These are phyloP conservation scores for Physella acuta DNA, from an alignment of 1,140 invertebrate species.

Conservation along the genomic window DNA sequence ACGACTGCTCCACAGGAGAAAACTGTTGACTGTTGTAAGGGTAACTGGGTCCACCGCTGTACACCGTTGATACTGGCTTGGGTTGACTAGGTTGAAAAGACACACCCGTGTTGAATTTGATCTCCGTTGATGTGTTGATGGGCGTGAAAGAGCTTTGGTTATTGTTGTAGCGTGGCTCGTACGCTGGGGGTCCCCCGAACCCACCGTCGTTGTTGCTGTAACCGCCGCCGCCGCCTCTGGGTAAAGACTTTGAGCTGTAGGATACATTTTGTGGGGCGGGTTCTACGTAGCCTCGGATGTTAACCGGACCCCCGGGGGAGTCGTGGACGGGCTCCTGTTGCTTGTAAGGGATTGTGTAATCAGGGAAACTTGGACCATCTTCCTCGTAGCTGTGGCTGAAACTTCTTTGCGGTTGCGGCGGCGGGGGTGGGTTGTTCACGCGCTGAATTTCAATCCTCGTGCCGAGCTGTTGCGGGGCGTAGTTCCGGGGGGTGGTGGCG, in stretches of 20 bases:
- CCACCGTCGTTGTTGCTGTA: background rate
- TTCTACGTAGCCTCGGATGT: background rate
- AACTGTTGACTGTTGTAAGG: background rate
- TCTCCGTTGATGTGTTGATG: background rate
- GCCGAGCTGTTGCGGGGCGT: slow-evolving; percentile 6
- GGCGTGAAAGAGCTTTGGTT: slow-evolving; percentile 10
- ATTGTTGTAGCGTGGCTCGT: slow-evolving; percentile 12
- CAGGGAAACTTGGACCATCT: slow-evolving; percentile 19
- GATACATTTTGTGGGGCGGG: background rate
- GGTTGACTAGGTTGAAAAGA: background rate
- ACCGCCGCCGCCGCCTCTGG: background rate
- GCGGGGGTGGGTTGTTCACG: slow-evolving; percentile 3
- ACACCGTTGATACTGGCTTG: background rate
- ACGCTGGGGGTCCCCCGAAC: slow-evolving; percentile 7
- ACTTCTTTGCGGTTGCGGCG: slow-evolving; percentile 15
- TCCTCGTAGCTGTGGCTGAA: slow-evolving; percentile 20
- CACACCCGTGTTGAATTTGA: slow-evolving; percentile 9
- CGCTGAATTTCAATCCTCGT: slow-evolving; percentile 23
- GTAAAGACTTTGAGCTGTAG: slow-evolving; percentile 7
- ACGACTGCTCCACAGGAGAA: background rate
- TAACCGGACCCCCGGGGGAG: slow-evolving; percentile 19
- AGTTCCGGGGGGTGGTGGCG: slow-evolving; percentile 25
- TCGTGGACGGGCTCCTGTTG: slow-evolving; percentile 11
- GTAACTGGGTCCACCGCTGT: background rate
- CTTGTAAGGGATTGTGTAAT: slow-evolving; percentile 31